Base-by-base conservation (phyloP, 2,113 vertebrate genomes). In the Canis aureus region DNA sequence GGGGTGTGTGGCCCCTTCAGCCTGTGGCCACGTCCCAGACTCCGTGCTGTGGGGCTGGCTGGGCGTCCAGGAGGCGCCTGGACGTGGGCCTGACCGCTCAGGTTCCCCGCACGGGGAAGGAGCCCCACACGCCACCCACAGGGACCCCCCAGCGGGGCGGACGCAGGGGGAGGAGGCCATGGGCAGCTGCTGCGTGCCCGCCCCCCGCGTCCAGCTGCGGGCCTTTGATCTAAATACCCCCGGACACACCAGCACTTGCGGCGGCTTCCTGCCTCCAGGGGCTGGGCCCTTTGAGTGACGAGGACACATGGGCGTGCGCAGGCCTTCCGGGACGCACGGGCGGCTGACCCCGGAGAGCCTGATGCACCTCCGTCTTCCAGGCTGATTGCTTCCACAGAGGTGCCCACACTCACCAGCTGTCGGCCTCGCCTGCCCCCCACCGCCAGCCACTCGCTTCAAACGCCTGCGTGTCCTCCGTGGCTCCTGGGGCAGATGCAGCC, bases 201-300 rank as follows among this genome's bases (percentile, higher is more conserved):
- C 66, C 51, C 69, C 29, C 20, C 0, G 20, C 95, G 13, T 17
- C 74, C 76, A 97, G 49, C 98, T 97, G 90, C 85, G 25, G 35
- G 81, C 91, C 94, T 98, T 98, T 98, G 96, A 98, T 96, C 85
- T 97, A 92, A 98, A 97, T 88, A 88, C 97, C 78, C 67, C 81
- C 74, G 32, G 82, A 88, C 82, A n/a, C 87, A 96, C 92, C 89
- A 22, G 55, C 95, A 92, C 89, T 62, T 19, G 19, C 55, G 20
- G 4, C n/a, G 67, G 93, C 96, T 89, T 94, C 88, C 79, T 83
- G 29, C 59, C 35, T 16, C 23, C 59, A 55, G 73, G 96, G 91
- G 76, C 59, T 4, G 27, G 69, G 51, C 82, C 91, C 43, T 96
- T 2, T 98, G 97, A 98, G 95, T 97, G 98, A 98, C 79, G 93